These are phyloP conservation scores for Phrynocephalus versicolor DNA, from an alignment of 2,113 vertebrate species.

Conservation along the genomic window DNA sequence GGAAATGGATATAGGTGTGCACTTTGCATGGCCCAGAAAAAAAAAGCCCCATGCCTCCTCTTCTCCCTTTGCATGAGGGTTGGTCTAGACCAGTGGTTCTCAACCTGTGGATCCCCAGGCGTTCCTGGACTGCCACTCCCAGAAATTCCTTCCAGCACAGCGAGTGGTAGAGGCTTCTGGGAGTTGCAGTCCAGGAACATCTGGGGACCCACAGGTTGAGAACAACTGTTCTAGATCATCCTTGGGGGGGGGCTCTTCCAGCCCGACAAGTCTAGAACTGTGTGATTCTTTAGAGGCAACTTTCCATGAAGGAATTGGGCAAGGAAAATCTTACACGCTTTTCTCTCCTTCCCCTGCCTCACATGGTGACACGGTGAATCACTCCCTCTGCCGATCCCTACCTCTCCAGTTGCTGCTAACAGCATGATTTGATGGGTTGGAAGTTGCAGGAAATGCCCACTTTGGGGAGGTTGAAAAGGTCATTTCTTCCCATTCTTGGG, in stretches of 20 bases:
- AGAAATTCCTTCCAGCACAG: no score
- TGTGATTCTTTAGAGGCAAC: background rate
- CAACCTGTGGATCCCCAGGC: no score
- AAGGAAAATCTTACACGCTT: background rate
- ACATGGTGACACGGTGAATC: background rate
- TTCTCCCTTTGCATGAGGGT: background rate
- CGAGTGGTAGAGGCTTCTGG: no score
- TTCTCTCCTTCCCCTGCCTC: background rate
- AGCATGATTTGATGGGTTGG: no score
- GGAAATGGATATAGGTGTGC: background rate
- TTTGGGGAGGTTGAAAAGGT: background rate
- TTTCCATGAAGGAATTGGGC: background rate
- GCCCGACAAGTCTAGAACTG: background rate
- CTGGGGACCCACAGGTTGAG: no score
- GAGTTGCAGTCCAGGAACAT: no score
- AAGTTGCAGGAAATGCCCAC: background rate
- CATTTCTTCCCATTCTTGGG: background rate
- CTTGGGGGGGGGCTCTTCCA: background rate
- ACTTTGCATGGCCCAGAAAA: no score
- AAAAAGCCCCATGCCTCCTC: no score
- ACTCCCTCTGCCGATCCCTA: background rate
- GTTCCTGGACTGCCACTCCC: no score
- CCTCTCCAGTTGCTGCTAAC: background rate
- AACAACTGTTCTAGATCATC: no score
- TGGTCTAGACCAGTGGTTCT: no score